Percentiles rank a stretch among this genome's conserved stretches.
Evolutionary conservation across 2,797 vertebrate species (phyloP).

Genomic region (Sus cebifrons): DNA sequence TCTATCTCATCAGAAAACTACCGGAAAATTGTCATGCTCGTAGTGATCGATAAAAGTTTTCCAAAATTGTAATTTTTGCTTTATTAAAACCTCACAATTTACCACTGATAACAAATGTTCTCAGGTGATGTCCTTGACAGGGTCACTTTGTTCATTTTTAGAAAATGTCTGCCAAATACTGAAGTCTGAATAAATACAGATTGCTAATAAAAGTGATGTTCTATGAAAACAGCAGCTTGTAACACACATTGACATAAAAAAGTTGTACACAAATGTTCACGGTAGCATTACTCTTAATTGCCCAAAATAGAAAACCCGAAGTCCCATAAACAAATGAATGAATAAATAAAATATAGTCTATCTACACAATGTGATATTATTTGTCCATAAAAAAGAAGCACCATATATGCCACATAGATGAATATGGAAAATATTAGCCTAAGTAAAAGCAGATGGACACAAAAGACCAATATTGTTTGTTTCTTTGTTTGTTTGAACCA

Average conservation of each 20-base stretch:
- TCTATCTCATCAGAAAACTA: constrained; percentile 26
- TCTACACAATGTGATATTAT: neutral
- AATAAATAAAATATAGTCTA: neutral
- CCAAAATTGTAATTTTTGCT: neutral
- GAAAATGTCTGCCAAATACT: neutral
- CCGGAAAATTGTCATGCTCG: neutral
- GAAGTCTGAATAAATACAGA: neutral
- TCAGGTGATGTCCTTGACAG: neutral
- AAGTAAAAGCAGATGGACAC: neutral
- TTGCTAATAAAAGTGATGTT: constrained; percentile 13
- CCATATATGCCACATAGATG: neutral
- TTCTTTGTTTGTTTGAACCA: neutral
- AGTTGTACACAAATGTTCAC: neutral
- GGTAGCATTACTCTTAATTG: neutral
- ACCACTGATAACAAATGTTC: neutral
- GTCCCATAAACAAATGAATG: neutral
- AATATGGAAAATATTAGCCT: constrained; percentile 15
- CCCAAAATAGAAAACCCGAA: neutral
- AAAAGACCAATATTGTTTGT: neutral
- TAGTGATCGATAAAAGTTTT: neutral
- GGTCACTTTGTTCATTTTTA: neutral
- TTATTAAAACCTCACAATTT: constrained; percentile 15
- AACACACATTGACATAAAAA: neutral
- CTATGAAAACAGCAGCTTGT: neutral
- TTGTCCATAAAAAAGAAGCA: neutral